A percentile compares a stretch with the other conserved stretches of the same genome.
These are phyloP conservation scores for Malurus splendens DNA, from an alignment of 2,797 vertebrate genomes.

Conservation along the genomic window DNA sequence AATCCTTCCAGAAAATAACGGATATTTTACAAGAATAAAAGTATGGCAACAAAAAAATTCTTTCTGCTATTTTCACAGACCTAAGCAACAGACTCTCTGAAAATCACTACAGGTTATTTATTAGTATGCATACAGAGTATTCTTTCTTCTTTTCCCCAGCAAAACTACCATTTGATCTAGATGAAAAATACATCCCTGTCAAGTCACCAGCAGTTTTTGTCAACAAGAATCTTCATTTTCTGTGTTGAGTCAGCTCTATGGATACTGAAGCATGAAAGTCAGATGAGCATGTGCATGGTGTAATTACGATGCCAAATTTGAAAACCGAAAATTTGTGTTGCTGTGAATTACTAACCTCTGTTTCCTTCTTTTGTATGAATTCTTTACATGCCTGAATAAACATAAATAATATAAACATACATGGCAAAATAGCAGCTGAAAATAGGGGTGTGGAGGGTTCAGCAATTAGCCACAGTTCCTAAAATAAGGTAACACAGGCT, in stretches of 20 bases:
- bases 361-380: neutral
- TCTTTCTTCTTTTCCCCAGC: neutral
- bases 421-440: neutral
- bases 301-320: neutral
- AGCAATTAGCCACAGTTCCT: neutral
- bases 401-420: neutral
- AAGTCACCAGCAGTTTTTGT: slow-evolving; percentile 8
- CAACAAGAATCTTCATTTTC: slow-evolving; percentile 3
- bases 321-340: neutral
- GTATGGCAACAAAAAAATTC: neutral
- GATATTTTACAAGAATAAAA: neutral
- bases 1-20: neutral
- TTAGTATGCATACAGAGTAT: neutral
- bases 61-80: neutral
- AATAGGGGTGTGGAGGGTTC: neutral
- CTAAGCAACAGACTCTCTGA: neutral
- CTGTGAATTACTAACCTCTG: neutral
- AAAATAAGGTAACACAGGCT: neutral
- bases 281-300: neutral
- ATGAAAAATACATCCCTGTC: neutral
- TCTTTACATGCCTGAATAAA: slow-evolving; percentile 18
- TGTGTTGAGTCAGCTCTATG: slow-evolving; percentile 1
- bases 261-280: neutral
- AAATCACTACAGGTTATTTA: neutral
- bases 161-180: slow-evolving; percentile 4